Percentiles rank a stretch among this genome's conserved stretches.
These are phyloP conservation scores for Ctenodactylus gundi DNA, from an alignment of 2,113 vertebrate genomes.

Conservation along the genomic window DNA sequence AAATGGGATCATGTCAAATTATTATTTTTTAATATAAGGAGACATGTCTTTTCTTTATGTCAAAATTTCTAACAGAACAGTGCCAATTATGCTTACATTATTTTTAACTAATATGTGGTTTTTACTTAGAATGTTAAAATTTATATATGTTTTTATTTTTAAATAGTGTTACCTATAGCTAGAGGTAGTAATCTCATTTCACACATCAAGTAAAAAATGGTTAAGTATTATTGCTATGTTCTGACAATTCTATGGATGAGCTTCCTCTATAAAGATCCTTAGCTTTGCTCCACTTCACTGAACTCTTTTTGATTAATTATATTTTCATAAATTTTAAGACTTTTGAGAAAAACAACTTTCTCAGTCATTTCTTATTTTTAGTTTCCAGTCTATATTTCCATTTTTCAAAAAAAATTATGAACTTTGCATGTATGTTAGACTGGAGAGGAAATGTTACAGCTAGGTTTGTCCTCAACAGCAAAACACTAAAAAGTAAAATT, in stretches of 20 bases:
- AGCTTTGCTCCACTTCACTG: not conserved
- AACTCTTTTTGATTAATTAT: not conserved
- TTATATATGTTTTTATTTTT: not conserved
- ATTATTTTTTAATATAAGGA: not conserved
- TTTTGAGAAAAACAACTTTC: not conserved
- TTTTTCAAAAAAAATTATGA: not conserved
- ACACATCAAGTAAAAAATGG: no score
- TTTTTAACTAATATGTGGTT: not conserved
- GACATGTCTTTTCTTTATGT: not conserved
- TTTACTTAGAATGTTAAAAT: not conserved
- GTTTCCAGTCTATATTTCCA: not conserved
- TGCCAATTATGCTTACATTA: not conserved
- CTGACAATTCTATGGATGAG: not conserved
- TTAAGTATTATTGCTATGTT: not conserved
- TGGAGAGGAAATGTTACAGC: not conserved
- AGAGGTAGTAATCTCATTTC: not conserved
- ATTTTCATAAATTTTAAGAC: not conserved
- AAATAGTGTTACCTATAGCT: not conserved
- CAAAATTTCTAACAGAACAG: not conserved
- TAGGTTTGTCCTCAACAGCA: not conserved
- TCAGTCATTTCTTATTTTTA: not conserved
- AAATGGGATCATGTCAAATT: no score
- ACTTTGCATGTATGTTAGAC: not conserved
- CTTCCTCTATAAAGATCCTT: not conserved
- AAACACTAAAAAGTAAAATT: not conserved